Evolutionary conservation across 1,140 invertebrate species (phyloP).

Genomic region (Linepithema humile): DNA sequence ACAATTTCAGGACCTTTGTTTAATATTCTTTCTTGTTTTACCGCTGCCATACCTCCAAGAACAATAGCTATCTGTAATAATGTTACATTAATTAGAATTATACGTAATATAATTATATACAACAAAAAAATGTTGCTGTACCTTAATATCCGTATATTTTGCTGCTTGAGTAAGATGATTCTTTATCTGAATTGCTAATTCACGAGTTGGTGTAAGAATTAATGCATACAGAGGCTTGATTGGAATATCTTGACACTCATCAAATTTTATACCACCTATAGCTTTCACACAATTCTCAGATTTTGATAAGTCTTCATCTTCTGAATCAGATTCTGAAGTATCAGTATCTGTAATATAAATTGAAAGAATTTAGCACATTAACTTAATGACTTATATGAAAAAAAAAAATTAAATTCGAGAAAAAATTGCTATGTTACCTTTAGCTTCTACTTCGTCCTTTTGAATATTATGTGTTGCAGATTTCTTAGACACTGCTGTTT

Average conservation of each 20-base stretch:
- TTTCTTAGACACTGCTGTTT: slow-evolving; percentile 56
- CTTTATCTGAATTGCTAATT: slow-evolving; percentile 97
- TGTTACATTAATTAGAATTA: slow-evolving; percentile 33
- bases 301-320: slow-evolving; percentile 75
- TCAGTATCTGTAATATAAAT: slow-evolving; percentile 73
- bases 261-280: slow-evolving; percentile 86
- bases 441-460: slow-evolving; percentile 78
- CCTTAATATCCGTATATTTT: slow-evolving; percentile 91
- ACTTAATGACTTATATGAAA: not conserved
- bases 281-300: slow-evolving; percentile 85
- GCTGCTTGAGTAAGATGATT: slow-evolving; percentile 92
- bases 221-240: slow-evolving; percentile 90
- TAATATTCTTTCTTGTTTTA: slow-evolving; percentile 96
- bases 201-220: slow-evolving; percentile 97
- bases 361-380: not conserved
- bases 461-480: slow-evolving; percentile 66
- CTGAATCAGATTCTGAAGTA: slow-evolving; percentile 74
- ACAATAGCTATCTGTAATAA: slow-evolving; percentile 88
- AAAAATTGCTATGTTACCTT: slow-evolving; percentile 47
- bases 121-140: slow-evolving; percentile 66
- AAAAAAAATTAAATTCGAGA: not conserved
- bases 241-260: slow-evolving; percentile 59
- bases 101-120: slow-evolving; percentile 20
- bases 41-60: slow-evolving; percentile 94
- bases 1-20: slow-evolving; percentile 94